Evolutionary conservation across 2,113 vertebrate genomes (phyloP).

Genomic region (Erythrolamprus reginae): DNA sequence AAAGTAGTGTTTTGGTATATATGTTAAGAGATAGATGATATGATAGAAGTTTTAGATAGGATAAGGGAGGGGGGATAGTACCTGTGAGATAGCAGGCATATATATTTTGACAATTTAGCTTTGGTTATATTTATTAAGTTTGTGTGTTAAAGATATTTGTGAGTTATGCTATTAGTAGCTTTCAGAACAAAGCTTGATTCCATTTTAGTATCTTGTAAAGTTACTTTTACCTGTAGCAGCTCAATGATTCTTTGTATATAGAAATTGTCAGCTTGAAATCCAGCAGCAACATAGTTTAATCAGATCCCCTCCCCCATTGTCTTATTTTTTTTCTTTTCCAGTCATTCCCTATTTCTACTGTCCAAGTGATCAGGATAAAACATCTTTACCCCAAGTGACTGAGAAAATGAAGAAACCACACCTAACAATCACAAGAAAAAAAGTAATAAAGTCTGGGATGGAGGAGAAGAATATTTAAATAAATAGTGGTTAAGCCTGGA

Average conservation of each 20-base stretch:
- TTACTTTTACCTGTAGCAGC: background rate
- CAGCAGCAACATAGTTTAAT: background rate
- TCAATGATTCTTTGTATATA: background rate
- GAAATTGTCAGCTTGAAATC: background rate
- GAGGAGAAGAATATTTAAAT: background rate
- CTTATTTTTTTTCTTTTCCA: background rate
- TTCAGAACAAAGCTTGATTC: background rate
- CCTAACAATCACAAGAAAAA: background rate
- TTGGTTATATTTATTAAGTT: no score
- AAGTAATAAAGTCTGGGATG: background rate
- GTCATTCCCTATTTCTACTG: background rate
- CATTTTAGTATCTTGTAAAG: background rate
- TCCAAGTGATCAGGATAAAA: background rate
- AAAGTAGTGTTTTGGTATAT: no score
- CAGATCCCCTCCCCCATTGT: accelerated
- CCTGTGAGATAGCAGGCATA: no score
- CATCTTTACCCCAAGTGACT: background rate
- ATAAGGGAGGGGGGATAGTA: no score
- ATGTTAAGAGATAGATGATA: no score
- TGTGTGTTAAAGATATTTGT: no score
- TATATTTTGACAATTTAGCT: no score
- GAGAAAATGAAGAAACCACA: background rate
- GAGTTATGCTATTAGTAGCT: no score
- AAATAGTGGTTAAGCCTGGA: background rate
- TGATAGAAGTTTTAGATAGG: no score